Conservation (phyloP, 2,797 vertebrate genomes). For the Chaetodon trifasciatus region DNA sequence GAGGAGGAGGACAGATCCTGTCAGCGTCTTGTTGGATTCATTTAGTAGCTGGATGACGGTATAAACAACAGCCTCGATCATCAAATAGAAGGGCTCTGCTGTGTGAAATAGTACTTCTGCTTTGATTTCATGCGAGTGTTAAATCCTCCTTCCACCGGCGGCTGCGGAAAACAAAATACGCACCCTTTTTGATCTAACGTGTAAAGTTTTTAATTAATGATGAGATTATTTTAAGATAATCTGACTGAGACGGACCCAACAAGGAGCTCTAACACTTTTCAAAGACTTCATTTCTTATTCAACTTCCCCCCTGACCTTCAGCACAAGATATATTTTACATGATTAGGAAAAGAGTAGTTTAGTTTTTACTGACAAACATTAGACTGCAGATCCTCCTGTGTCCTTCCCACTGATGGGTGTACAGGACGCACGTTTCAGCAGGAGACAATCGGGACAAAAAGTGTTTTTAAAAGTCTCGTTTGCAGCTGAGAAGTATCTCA, state of each 20-base stretch:
- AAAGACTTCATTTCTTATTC: neutral
- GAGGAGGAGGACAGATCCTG: conserved; percentile 1
- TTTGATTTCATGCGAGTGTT: neutral
- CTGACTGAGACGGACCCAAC: neutral
- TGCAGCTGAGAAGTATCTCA: conserved; percentile 4
- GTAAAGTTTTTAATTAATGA: conserved; percentile 4
- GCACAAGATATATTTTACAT: neutral
- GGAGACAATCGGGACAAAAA: neutral
- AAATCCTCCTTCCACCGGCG: too few relatives aligned
- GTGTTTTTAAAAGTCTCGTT: conserved; percentile 3
- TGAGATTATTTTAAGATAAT: neutral
- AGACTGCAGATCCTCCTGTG: neutral
- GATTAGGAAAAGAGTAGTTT: neutral
- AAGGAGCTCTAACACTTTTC: neutral
- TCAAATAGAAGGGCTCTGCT: neutral
- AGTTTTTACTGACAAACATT: neutral
- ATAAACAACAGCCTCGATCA: neutral
- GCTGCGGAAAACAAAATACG: neutral
- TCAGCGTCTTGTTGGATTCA: conserved; percentile 6
- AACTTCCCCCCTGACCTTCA: neutral
- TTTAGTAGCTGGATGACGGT: neutral
- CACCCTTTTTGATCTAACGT: neutral
- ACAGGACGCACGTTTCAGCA: neutral
- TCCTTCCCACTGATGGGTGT: conserved; percentile 3
- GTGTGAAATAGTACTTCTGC: neutral